Evolutionary conservation across 2,888 invertebrate genomes (phyloP), one percentile per base, ranked within the genome.

Genomic region (Disparrhopalites patrizii): DNA sequence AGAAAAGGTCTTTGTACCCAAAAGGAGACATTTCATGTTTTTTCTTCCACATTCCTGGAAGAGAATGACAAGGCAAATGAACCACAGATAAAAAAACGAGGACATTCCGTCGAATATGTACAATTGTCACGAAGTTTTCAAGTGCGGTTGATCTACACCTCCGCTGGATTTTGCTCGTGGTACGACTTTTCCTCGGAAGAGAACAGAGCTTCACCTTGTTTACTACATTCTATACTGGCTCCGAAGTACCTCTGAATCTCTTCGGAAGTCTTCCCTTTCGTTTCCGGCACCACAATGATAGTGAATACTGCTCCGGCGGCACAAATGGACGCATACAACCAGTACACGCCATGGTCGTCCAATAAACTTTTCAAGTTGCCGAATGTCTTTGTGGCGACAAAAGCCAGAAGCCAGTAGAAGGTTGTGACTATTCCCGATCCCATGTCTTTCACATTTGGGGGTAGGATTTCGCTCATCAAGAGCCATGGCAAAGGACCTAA

Each of bases 381-480:
- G 62, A 77, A 79, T 2, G 76, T 75, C 65, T 78, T 77, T 2
- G 79, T 79, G 27, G 79, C 76, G 13, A 79, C 70, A 76, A 91
- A 91, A 2, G 88, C 88, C 58, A 87, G 80, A 65, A 84, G 81
- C 90, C 90, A 90, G 78, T 90, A 92, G 40, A 85, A 80, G 76
- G 88, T 85, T 0, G 90, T 88, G 0, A 89, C 87, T 5, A 91
- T 78, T 8, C 89, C 87, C 0, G 89, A 86, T 0, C 92, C 91
- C 0, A 86, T 64, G 13, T 84, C 71, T 76, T 88, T 85, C 61
- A 85, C 87, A 72, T 89, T 87, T 0, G 86, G 81, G 23, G 91
- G 81, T 78, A 91, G 87, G 28, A 91, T 78, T 76, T 91, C 91
- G 23, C 50, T 23, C 43, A 65, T 65, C 10, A 71, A 57, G 1